Percentiles rank a stretch among this genome's conserved stretches.
Evolutionary conservation across 2,888 invertebrate genomes (phyloP).

Genomic region (Tipula helvola): DNA sequence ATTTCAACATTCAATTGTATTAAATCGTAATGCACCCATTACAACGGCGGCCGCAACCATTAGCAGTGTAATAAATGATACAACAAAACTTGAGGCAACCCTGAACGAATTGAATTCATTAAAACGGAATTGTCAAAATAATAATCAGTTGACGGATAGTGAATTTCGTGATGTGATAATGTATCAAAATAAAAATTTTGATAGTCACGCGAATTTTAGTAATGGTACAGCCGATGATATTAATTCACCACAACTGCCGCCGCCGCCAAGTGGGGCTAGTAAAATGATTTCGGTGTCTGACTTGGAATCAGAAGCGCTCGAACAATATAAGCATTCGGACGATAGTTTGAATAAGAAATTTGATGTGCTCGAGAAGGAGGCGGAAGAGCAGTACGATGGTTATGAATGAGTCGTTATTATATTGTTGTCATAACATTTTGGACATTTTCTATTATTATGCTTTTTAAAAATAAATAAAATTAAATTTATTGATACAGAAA

Average conservation of each 20-base stretch:
- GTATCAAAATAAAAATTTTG: not conserved
- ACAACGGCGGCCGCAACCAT: too few species aligned
- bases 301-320: conserved; percentile 16
- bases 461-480: conserved; percentile 7
- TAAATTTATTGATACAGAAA: not conserved
- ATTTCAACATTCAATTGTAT: not conserved
- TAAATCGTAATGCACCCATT: not conserved
- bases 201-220: not conserved
- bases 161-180: not conserved
- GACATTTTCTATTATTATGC: not conserved
- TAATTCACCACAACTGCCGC: not conserved
- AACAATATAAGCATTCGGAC: conserved; percentile 16
- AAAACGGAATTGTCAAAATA: not conserved
- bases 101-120: not conserved
- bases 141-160: not conserved
- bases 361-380: conserved; percentile 16
- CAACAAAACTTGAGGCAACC: not conserved
- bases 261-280: not conserved
- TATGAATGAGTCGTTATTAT: not conserved
- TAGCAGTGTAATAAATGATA: not conserved
- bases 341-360: conserved; percentile 15
- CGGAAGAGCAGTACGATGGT: conserved; percentile 15
- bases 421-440: not conserved
- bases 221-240: not conserved
- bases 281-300: conserved; percentile 15